Evolutionary conservation across 1,140 invertebrate genomes (phyloP).

Genomic region (Pygmarrhopalites habei): DNA sequence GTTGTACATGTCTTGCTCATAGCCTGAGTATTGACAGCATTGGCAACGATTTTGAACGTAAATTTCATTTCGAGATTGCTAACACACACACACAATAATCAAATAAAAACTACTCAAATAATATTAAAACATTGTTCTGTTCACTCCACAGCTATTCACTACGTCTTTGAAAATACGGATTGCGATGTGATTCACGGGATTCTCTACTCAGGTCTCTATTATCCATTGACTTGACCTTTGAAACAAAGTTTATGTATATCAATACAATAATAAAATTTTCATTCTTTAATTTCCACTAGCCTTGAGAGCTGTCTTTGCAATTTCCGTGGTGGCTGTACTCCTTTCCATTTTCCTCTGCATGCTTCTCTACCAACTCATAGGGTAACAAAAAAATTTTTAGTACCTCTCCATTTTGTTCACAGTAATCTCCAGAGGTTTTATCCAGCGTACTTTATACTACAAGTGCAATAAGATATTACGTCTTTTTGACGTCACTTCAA

Average conservation of each 20-base stretch:
- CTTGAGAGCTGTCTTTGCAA: constrained; percentile 77
- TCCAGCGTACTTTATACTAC: neutral
- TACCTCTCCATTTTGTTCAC: no score
- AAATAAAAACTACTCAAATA: no score
- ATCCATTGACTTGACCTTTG: no score
- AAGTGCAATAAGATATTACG: neutral
- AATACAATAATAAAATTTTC: no score
- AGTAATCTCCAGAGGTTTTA: neutral
- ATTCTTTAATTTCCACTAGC: no score
- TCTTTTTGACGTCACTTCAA: neutral
- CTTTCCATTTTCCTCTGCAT: constrained; percentile 86
- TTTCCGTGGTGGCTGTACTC: constrained; percentile 78
- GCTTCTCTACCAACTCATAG: constrained; percentile 78
- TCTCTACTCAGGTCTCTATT: constrained; percentile 73
- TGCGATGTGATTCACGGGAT: constrained; percentile 81
- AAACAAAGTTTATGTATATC: no score
- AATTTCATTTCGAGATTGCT: neutral
- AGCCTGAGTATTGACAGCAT: neutral
- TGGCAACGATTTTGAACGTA: constrained; percentile 15
- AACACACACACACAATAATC: no score
- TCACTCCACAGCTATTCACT: constrained; percentile 44
- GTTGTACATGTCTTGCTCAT: constrained; percentile 60
- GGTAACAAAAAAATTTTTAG: constrained; percentile 51
- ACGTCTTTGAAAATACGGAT: constrained; percentile 71
- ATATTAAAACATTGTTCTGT: neutral